Evolutionary conservation across 1,140 invertebrate species (phyloP).

Genomic region (Diuraphis noxia): DNA sequence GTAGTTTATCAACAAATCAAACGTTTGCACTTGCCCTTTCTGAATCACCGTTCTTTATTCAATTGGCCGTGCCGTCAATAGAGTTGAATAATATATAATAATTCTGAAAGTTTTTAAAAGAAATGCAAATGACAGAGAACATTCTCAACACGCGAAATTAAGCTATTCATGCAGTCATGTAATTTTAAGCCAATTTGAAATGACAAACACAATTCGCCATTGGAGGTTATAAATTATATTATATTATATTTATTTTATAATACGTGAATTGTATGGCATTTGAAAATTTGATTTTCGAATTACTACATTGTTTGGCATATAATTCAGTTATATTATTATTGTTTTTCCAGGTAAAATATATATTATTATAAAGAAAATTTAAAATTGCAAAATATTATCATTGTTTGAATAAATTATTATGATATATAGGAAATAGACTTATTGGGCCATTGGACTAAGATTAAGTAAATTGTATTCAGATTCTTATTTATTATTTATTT

Average conservation of each 20-base stretch:
- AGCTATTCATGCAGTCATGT: neutral
- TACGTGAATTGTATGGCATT: neutral
- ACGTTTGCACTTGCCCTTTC: neutral
- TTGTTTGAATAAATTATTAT: neutral
- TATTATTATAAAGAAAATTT: too few relatives aligned
- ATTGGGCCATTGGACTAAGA: too few relatives aligned
- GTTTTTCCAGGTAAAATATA: neutral
- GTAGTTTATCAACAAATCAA: constrained; percentile 12
- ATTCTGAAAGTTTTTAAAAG: neutral
- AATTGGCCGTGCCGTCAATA: neutral
- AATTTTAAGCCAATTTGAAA: constrained; percentile 6
- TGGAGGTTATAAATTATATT: neutral
- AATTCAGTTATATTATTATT: neutral
- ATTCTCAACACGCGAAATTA: neutral
- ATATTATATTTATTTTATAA: neutral
- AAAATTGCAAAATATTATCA: neutral
- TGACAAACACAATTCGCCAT: neutral
- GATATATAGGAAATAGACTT: neutral
- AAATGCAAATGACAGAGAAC: constrained; percentile 21
- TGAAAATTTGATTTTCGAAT: neutral
- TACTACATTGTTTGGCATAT: too few relatives aligned
- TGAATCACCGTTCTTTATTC: neutral
- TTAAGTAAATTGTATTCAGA: neutral
- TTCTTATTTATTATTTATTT: neutral
- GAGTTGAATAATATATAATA: neutral